A percentile compares a stretch with the other conserved stretches of the same genome.
phyloP scores from a whole-genome alignment of 2,113 vertebrate genomes.

The Halichoeres trimaculatus region DNA sequence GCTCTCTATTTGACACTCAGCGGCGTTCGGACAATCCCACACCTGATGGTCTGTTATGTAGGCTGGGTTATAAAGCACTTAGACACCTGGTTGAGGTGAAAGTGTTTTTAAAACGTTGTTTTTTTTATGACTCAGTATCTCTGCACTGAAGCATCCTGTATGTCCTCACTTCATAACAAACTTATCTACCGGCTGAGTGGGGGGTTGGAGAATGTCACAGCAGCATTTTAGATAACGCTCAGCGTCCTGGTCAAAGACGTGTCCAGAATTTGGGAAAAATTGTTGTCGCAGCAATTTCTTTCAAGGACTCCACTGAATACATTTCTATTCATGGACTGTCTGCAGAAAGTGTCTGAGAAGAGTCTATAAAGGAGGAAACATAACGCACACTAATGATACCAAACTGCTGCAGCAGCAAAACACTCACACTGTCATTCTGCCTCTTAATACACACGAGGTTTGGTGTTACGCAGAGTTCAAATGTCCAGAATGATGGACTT shows the following conservation, averaged over 20 bases:
- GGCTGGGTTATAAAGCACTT: conserved; percentile 22
- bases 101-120: conserved; percentile 2
- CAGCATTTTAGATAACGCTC: conserved; percentile 16
- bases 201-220: conserved; percentile 5
- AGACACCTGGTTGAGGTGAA: conserved; percentile 18
- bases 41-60: conserved; percentile 20
- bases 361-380: neutral
- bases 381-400: neutral
- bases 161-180: conserved; percentile 1
- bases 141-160: neutral
- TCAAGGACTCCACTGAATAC: neutral
- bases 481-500: neutral
- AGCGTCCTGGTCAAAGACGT: neutral
- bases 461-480: neutral
- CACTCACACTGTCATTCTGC: neutral
- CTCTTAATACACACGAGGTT: neutral
- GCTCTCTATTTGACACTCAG: conserved; percentile 6
- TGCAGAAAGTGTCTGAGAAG: neutral
- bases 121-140: neutral
- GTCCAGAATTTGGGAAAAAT: neutral
- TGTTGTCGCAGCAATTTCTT: neutral
- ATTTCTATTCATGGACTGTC: conserved; percentile 1
- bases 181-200: neutral
- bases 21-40: neutral
- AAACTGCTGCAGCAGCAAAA: neutral